These are phyloP conservation scores for Acholoe squamosa DNA, from an alignment of 2,888 invertebrate species.

Conservation along the genomic window DNA sequence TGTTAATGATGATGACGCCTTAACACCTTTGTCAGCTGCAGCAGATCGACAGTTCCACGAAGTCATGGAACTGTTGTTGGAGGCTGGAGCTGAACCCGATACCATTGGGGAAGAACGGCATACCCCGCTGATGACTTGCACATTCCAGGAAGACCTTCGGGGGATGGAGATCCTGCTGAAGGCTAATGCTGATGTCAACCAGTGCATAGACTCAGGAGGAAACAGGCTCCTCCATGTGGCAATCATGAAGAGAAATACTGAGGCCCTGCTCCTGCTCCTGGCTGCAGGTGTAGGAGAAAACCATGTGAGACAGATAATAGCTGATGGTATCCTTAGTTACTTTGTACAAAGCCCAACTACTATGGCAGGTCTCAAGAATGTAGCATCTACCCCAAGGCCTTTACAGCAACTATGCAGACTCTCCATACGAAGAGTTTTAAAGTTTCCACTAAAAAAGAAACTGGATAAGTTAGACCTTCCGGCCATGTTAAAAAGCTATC, in stretches of 20 bases:
- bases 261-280: conserved; percentile 53
- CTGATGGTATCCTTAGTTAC: conserved; percentile 60
- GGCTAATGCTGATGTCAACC: conserved; percentile 64
- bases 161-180: conserved; percentile 64
- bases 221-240: conserved; percentile 65
- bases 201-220: conserved; percentile 29
- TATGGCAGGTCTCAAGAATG: conserved; percentile 18
- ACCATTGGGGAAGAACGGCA: conserved; percentile 65
- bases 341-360: conserved; percentile 56
- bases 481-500: conserved; percentile 61
- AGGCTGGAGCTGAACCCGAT: conserved; percentile 68
- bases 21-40: conserved; percentile 68
- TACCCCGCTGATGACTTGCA: conserved; percentile 65
- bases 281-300: conserved; percentile 59
- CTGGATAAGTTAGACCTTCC: conserved; percentile 62
- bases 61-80: conserved; percentile 65
- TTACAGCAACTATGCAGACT: conserved; percentile 64
- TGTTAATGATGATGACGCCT: conserved; percentile 65
- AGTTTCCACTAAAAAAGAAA: conserved; percentile 41
- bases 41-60: conserved; percentile 62
- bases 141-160: conserved; percentile 64
- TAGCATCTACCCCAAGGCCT: conserved; percentile 31
- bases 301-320: conserved; percentile 44
- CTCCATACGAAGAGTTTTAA: conserved; percentile 53
- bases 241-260: conserved; percentile 63